Percentiles rank a stretch among this genome's conserved stretches.
Conservation (phyloP, 2,797 vertebrate genomes). For the Danio tinwini region DNA sequence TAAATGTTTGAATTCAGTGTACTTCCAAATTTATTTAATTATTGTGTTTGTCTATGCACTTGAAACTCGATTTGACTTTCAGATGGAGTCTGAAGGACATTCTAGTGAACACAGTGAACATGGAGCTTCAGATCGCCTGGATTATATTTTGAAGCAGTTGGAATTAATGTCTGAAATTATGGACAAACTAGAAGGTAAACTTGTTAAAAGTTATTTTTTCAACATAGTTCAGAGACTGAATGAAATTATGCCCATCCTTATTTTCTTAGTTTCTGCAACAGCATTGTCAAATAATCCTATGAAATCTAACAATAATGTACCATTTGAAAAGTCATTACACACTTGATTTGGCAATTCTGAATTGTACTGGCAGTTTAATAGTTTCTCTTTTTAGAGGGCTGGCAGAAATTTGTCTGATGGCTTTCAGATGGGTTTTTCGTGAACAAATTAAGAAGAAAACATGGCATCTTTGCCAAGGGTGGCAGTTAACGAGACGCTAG, state of each 20-base stretch:
- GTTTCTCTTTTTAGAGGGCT: conserved; percentile 7
- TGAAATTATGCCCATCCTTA: background rate
- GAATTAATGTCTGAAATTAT: conserved; percentile 68
- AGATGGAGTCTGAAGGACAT: conserved; percentile 73
- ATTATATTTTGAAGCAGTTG: conserved; percentile 68
- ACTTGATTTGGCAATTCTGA: conserved; percentile 22
- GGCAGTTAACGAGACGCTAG: conserved; percentile 60
- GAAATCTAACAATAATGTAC: background rate
- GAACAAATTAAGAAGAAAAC: conserved; percentile 18
- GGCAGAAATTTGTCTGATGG: background rate
- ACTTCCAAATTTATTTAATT: background rate
- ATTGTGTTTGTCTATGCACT: conserved; percentile 9
- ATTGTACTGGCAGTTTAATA: conserved; percentile 26
- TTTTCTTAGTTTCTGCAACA: background rate
- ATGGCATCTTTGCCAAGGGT: conserved; percentile 52
- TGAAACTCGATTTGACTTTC: conserved; percentile 25
- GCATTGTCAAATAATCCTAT: background rate
- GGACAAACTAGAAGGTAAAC: conserved; percentile 70
- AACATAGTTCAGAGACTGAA: background rate
- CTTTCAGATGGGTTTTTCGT: conserved; percentile 14
- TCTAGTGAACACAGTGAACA: conserved; percentile 1
- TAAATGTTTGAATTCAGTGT: background rate
- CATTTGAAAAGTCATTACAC: background rate
- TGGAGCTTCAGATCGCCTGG: conserved; percentile 57
- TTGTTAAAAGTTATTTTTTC: background rate